These are phyloP conservation scores for Urocitellus parryii DNA, from an alignment of 2,113 vertebrate species.

Conservation along the genomic window DNA sequence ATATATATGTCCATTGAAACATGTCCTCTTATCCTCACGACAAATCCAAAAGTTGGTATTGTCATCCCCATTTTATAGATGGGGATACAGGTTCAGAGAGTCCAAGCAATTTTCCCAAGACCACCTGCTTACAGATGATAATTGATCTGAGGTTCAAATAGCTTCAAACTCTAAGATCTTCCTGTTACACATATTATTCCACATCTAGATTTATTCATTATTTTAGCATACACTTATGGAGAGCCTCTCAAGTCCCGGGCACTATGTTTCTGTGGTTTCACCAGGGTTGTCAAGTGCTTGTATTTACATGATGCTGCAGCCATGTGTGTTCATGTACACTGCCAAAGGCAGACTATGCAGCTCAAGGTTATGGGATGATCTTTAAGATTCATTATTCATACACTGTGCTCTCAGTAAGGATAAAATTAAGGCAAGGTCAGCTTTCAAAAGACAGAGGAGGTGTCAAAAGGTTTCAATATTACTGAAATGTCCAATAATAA, in stretches of 20 bases:
- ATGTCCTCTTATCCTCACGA: background rate
- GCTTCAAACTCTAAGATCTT: background rate
- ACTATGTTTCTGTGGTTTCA: constrained; percentile 24
- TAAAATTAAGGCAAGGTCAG: constrained; percentile 1
- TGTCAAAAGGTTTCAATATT: background rate
- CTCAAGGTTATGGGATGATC: background rate
- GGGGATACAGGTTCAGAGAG: background rate
- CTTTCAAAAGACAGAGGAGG: background rate
- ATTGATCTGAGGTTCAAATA: background rate
- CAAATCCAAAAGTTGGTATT: background rate
- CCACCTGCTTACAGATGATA: background rate
- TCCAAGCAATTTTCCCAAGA: background rate
- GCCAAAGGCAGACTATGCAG: background rate
- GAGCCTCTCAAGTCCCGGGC: background rate
- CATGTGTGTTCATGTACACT: background rate
- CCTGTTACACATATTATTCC: background rate
- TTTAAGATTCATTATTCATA: background rate
- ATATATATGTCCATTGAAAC: background rate
- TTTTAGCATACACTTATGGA: constrained; percentile 38
- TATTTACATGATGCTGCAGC: background rate
- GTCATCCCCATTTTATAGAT: background rate
- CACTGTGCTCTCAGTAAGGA: background rate
- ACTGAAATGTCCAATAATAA: background rate
- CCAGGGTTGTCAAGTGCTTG: background rate
- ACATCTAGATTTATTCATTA: background rate